Conservation (phyloP, 2,888 invertebrate genomes). For the Idaea dimidiata region DNA sequence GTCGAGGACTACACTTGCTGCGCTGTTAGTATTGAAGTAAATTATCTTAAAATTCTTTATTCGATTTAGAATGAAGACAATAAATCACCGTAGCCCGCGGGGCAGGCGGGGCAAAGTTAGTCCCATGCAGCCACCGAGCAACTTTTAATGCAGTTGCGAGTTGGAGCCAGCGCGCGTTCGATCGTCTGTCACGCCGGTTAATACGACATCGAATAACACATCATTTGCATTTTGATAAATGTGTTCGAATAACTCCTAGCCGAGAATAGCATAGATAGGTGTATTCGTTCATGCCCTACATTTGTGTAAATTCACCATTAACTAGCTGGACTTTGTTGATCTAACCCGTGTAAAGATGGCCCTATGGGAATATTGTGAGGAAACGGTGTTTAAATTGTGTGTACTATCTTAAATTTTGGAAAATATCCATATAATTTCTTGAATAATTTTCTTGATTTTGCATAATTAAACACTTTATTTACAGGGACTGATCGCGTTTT, state of each 20-base stretch:
- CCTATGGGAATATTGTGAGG: no score
- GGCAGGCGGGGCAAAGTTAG: neutral
- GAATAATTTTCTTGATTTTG: no score
- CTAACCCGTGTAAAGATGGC: no score
- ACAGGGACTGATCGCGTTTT: no score
- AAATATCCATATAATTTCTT: no score
- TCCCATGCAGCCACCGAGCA: conserved; percentile 5
- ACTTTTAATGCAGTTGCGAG: conserved; percentile 24
- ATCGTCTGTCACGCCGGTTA: neutral
- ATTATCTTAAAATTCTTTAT: neutral
- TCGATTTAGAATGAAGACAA: neutral
- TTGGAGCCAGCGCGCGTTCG: neutral
- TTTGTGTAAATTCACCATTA: neutral
- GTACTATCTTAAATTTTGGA: no score
- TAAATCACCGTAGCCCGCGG: neutral
- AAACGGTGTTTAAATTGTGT: no score
- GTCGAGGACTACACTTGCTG: no score
- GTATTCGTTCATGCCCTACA: neutral
- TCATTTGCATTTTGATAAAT: neutral
- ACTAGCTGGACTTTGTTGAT: neutral
- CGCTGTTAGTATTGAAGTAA: neutral
- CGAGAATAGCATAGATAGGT: neutral
- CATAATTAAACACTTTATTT: no score
- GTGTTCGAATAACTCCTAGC: neutral
- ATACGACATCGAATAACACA: neutral